These are phyloP conservation scores for Climacteris rufus DNA, from an alignment of 2,113 vertebrate species.

Conservation along the genomic window DNA sequence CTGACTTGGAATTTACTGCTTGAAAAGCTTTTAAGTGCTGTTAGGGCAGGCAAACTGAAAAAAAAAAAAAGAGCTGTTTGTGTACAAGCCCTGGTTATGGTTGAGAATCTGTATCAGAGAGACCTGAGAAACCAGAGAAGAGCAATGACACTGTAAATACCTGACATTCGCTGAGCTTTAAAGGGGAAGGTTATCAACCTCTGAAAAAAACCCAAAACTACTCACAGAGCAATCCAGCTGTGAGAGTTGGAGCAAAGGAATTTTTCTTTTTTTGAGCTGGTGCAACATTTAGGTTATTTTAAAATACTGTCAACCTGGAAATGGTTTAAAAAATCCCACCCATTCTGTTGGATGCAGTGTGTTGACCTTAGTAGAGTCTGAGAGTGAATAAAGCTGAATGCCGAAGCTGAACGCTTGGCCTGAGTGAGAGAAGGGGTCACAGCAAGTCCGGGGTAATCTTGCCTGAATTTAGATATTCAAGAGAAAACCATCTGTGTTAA, in stretches of 20 bases:
- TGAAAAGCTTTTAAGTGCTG: not conserved
- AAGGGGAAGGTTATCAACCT: not conserved
- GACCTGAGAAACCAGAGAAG: not conserved
- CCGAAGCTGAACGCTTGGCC: too few species aligned
- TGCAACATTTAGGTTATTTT: not conserved
- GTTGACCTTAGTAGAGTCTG: not conserved
- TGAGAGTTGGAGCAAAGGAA: not conserved
- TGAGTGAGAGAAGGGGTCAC: not conserved
- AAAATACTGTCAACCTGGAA: not conserved
- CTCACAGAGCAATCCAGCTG: not conserved
- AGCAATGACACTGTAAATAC: constrained; percentile 9
- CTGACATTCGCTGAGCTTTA: constrained; percentile 3
- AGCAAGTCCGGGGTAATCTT: not conserved
- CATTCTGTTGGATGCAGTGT: not conserved
- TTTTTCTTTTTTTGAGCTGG: not conserved
- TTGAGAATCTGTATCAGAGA: not conserved
- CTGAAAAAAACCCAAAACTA: not conserved
- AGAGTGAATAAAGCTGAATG: not conserved
- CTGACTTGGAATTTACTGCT: constrained; percentile 28
- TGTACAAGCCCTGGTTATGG: not conserved
- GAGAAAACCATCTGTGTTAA: not conserved
- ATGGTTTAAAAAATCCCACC: not conserved
- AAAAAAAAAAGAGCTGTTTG: not conserved
- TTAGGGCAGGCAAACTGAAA: not conserved
- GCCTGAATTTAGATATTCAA: not conserved